Evolutionary conservation across 2,888 invertebrate genomes (phyloP), one percentile per base, ranked within the genome.

Genomic region (Platynereis dumerilii): DNA sequence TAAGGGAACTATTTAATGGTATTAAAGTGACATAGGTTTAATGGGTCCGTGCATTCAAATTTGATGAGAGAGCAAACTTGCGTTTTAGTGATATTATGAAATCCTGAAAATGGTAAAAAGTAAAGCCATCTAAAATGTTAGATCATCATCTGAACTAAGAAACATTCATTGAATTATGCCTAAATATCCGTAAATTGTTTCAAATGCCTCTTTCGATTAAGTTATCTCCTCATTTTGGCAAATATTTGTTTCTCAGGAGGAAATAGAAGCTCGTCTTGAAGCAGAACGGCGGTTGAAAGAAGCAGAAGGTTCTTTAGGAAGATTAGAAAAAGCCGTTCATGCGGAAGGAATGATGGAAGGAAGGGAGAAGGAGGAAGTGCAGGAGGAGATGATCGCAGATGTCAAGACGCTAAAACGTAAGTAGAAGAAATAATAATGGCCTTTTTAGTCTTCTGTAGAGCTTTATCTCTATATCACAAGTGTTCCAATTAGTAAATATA

Each of bases 361-460:
- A 3, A 83, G 81, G 39, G 65, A 66, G 28, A 28, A 42, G 12
- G 58, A 60, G 39, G 66, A 67, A 55, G 65, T 61, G 12, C 55
- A 55, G 58, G 83, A 85, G 70, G 82, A 85, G 67, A 85, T 86
- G 77, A 80, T 84, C 70, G 82, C 83, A 15, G 85, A 85, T 75
- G 86, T 86, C 17, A 82, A 80, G 66, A 83, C 83, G 70, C 76
- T 86, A n/a, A 84, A 84, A 80, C 73, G 85, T 85, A 70, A 67
- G 69, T 60, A 45, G n/a, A 5, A 20, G 22, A 22, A n/a, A n/a
- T n/a, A n/a, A 20, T 10, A 53, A 15, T 10, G 42, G 42, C 10
- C 10, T 15, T 42, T 10, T 15, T 42, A 15, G 10, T 15, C 42
- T 42, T 15, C 10, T 42, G 42, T 42, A 42, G 10, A 15, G 10